A percentile compares a stretch with the other conserved stretches of the same genome.
phyloP scores from a whole-genome alignment of 2,888 invertebrate genomes.

The Dynastes maya region DNA sequence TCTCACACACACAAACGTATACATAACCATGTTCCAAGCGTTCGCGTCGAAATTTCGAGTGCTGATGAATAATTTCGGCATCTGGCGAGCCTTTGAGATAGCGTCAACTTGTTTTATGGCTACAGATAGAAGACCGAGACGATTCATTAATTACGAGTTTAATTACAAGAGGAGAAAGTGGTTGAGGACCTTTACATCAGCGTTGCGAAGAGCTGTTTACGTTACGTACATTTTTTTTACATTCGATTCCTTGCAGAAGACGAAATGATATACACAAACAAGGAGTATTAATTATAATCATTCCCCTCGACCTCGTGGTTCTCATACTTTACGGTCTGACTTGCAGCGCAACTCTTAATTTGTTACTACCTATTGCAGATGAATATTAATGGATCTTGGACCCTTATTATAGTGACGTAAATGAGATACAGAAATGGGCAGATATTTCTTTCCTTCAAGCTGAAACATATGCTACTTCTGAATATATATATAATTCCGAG shows the following conservation, averaged over 20 bases:
- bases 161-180: slow-evolving; percentile 63
- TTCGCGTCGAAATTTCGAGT: slow-evolving; percentile 49
- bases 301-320: not conserved
- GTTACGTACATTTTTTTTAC: slow-evolving; percentile 22
- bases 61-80: slow-evolving; percentile 57
- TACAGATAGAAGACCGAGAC: slow-evolving; percentile 63
- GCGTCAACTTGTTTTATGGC: slow-evolving; percentile 66
- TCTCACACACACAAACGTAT: not conserved
- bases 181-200: slow-evolving; percentile 45
- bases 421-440: no score
- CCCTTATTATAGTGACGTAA: not conserved
- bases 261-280: slow-evolving; percentile 27
- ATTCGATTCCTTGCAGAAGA: slow-evolving; percentile 29
- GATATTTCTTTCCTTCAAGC: no score
- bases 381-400: slow-evolving; percentile 24
- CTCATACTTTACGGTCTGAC: slow-evolving; percentile 1
- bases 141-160: slow-evolving; percentile 67
- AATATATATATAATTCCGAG: no score
- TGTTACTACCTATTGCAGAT: slow-evolving; percentile 45
- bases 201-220: not conserved
- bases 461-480: no score
- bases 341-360: slow-evolving; percentile 37
- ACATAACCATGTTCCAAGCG: not conserved
- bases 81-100: slow-evolving; percentile 62
- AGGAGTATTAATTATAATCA: slow-evolving; percentile 44